Conservation (phyloP, 2,797 vertebrate genomes). For the Peromyscus eremicus region DNA sequence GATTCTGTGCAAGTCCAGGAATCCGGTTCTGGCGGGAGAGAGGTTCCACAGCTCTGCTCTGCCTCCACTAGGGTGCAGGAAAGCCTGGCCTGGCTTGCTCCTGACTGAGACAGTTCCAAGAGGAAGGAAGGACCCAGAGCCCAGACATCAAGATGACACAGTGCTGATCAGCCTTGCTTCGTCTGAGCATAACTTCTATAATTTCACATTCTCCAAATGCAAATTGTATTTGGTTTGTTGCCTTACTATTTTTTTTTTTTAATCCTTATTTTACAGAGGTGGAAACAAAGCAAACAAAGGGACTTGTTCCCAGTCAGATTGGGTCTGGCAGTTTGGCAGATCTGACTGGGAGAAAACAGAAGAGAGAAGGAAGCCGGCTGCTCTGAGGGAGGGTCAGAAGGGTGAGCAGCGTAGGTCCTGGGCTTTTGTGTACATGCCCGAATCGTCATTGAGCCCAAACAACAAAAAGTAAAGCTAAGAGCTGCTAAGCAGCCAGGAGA, state of each 20-base stretch:
- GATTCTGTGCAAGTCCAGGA: not conserved
- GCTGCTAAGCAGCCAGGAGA: not conserved
- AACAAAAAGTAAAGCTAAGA: not conserved
- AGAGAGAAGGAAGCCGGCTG: not conserved
- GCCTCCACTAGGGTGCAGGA: not conserved
- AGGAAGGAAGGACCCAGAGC: not conserved
- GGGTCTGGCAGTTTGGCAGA: not conserved
- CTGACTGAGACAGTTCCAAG: not conserved
- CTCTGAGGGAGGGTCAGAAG: not conserved
- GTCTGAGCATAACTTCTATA: not conserved
- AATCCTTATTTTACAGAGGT: not conserved
- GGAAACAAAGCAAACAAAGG: constrained; percentile 1
- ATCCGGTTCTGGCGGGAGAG: not conserved
- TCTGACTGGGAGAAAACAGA: not conserved
- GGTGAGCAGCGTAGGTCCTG: not conserved
- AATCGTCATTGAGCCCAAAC: not conserved
- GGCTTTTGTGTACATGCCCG: not conserved
- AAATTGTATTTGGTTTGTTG: not conserved
- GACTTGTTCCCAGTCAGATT: not conserved
- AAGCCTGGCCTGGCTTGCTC: not conserved
- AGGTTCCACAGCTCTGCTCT: not conserved
- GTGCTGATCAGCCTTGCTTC: not conserved
- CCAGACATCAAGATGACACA: not conserved
- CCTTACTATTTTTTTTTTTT: not conserved
- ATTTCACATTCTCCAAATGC: not conserved